phyloP scores from a whole-genome alignment of 2,888 invertebrate genomes.

The Catocala fraxini region DNA sequence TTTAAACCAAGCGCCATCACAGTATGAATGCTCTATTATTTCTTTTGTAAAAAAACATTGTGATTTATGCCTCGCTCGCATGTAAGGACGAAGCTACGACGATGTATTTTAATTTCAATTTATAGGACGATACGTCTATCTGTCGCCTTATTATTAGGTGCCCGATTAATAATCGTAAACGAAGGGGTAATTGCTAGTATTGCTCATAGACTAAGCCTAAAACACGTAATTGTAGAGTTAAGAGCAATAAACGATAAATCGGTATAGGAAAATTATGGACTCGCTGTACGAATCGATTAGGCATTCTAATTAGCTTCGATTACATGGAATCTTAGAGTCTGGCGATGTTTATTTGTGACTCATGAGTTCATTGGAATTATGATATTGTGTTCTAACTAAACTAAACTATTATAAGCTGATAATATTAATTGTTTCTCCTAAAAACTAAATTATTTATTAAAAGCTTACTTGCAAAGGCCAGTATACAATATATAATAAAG shows the following conservation, averaged over 20 bases:
- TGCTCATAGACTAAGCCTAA: neutral
- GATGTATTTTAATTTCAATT: slow-evolving; percentile 86
- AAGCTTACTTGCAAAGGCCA: too few relatives aligned
- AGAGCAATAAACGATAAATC: neutral
- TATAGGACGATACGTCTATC: slow-evolving; percentile 75
- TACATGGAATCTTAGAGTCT: neutral
- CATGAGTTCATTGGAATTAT: too few relatives aligned
- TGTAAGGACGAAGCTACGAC: slow-evolving; percentile 70
- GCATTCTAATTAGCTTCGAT: slow-evolving; percentile 18
- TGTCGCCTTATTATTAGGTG: slow-evolving; percentile 68
- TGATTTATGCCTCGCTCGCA: slow-evolving; percentile 79
- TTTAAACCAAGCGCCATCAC: slow-evolving; percentile 59
- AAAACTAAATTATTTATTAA: too few relatives aligned
- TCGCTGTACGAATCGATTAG: slow-evolving; percentile 1
- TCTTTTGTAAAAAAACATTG: slow-evolving; percentile 70
- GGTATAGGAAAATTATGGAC: slow-evolving; percentile 1
- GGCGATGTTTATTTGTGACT: too few relatives aligned
- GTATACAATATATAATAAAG: too few relatives aligned
- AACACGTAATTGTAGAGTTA: neutral
- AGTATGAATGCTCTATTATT: slow-evolving; percentile 74
- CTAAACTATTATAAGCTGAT: too few relatives aligned
- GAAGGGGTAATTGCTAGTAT: slow-evolving; percentile 58
- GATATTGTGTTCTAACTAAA: too few relatives aligned
- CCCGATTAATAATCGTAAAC: slow-evolving; percentile 72
- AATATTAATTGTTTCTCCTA: too few relatives aligned